Conservation (phyloP, 2,888 invertebrate genomes). For the Galeopsomyia nigrocyanea region DNA sequence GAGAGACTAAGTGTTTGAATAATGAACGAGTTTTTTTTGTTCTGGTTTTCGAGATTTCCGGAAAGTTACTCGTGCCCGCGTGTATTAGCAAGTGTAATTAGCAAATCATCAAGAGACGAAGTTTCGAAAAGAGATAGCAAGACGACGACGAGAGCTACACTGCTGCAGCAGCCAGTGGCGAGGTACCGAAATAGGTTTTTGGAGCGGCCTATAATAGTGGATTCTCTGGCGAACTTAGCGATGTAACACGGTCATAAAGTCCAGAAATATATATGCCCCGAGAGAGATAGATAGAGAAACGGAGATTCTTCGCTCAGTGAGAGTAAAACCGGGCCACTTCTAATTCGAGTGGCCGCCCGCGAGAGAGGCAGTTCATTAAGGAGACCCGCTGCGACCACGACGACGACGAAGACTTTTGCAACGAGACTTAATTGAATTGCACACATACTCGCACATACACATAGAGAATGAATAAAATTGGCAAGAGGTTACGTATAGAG, state of each 20-base stretch:
- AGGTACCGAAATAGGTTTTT: slow-evolving; percentile 46
- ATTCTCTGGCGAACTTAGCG: background rate
- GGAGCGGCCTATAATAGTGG: slow-evolving; percentile 30
- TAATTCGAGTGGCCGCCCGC: slow-evolving; percentile 40
- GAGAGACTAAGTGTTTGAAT: no score
- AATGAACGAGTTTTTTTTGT: no score
- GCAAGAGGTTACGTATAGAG: no score
- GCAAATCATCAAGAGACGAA: background rate
- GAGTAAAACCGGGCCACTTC: slow-evolving; percentile 45
- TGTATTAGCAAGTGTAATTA: background rate
- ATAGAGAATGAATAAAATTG: no score
- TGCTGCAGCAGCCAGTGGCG: background rate
- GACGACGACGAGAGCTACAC: background rate
- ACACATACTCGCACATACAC: no score
- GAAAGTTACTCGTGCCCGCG: background rate
- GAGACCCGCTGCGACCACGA: background rate
- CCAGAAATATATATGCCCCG: slow-evolving; percentile 37
- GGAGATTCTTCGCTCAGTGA: slow-evolving; percentile 1
- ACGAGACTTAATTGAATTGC: no score
- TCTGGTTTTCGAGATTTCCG: background rate
- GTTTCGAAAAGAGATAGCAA: background rate
- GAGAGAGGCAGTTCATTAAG: slow-evolving; percentile 21
- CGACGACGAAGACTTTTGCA: slow-evolving; percentile 19
- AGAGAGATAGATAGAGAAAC: background rate
- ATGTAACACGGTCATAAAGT: slow-evolving; percentile 49